These are phyloP conservation scores for Zaprionus vittiger DNA, from an alignment of 1,140 invertebrate genomes.

Conservation along the genomic window DNA sequence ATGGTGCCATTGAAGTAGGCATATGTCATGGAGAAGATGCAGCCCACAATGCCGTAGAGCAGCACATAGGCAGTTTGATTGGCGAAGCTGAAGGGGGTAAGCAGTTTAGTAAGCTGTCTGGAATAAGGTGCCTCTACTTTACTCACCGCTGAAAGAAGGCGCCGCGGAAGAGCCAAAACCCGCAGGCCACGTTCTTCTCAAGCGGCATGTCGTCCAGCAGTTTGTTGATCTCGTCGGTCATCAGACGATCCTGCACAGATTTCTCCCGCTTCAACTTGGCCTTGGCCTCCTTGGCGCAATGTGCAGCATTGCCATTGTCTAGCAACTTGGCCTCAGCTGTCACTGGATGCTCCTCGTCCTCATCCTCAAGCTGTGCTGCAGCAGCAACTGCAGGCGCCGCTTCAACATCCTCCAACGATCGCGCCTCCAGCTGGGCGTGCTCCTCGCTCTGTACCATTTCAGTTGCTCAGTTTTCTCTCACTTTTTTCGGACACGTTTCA, in stretches of 20 bases:
- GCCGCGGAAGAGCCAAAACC: conserved; percentile 87
- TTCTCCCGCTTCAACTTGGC: conserved; percentile 65
- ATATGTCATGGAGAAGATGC: conserved; percentile 90
- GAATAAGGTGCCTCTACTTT: conserved; percentile 14
- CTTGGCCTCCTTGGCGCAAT: conserved; percentile 33
- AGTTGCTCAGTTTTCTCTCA: not conserved
- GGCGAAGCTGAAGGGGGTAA: conserved; percentile 85
- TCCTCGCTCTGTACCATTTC: conserved; percentile 66
- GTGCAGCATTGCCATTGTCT: conserved; percentile 63
- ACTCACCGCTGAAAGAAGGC: conserved; percentile 85
- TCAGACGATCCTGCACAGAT: conserved; percentile 66
- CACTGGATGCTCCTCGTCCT: conserved; percentile 21
- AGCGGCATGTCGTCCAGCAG: conserved; percentile 85
- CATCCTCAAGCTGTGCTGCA: conserved; percentile 8
- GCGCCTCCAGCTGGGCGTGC: conserved; percentile 40
- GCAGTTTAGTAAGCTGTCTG: not conserved
- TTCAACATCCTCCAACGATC: conserved; percentile 30
- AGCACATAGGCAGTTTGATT: conserved; percentile 91
- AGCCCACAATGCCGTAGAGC: conserved; percentile 89
- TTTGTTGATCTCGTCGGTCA: conserved; percentile 85
- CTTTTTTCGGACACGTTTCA: not conserved
- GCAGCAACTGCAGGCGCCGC: conserved; percentile 4
- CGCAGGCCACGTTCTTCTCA: conserved; percentile 87
- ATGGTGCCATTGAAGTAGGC: conserved; percentile 92
- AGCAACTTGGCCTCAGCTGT: conserved; percentile 56